Conservation (phyloP, 2,113 vertebrate genomes). For the Machaerirhynchus nigripectus region DNA sequence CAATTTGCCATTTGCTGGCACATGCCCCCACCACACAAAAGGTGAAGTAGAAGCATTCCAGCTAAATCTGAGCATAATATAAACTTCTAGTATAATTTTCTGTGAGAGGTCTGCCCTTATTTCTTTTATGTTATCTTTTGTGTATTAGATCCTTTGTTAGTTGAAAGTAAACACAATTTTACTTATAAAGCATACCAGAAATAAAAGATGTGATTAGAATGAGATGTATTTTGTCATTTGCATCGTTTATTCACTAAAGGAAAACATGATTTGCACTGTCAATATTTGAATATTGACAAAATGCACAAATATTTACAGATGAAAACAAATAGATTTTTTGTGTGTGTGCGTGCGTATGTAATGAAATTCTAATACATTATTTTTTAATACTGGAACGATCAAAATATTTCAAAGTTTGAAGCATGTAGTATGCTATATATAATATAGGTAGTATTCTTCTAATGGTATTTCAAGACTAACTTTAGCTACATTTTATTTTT, state of each 20-base stretch:
- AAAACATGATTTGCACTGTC: neutral
- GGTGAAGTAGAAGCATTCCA: neutral
- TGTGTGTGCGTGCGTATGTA: accelerated
- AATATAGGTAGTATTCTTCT: neutral
- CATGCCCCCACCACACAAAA: accelerated
- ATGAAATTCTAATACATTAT: neutral
- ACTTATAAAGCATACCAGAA: neutral
- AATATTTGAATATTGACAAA: neutral
- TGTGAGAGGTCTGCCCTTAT: neutral
- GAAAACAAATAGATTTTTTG: neutral
- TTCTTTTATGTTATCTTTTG: neutral
- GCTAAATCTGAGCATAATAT: neutral
- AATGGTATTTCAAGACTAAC: neutral
- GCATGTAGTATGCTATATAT: neutral
- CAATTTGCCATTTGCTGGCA: neutral
- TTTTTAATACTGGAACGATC: neutral
- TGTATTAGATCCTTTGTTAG: neutral
- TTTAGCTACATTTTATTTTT: neutral
- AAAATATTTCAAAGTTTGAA: neutral
- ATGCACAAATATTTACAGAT: neutral
- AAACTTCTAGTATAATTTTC: neutral
- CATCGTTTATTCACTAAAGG: neutral
- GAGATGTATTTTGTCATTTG: neutral
- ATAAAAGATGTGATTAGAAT: neutral
- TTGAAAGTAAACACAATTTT: neutral